phyloP scores from a whole-genome alignment of 2,113 vertebrate genomes.

The Epinephelus moara region DNA sequence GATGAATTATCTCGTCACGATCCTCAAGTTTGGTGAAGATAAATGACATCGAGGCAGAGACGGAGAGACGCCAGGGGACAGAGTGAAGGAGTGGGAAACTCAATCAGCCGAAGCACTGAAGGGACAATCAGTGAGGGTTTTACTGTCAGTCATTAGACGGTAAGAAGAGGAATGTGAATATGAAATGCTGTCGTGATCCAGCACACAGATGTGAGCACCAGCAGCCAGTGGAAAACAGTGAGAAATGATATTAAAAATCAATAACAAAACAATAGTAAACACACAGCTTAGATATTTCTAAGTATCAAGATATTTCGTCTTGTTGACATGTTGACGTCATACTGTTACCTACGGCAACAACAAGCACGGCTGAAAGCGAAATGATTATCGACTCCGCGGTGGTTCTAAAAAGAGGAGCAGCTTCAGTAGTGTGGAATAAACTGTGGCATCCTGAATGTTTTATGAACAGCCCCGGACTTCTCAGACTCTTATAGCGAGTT shows the following conservation, averaged over 20 bases:
- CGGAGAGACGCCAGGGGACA: not conserved
- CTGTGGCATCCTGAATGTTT: no score
- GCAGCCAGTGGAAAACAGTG: not conserved
- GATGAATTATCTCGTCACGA: constrained; percentile 2
- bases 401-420: no score
- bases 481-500: no score
- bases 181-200: not conserved
- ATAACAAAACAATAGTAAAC: not conserved
- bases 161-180: not conserved
- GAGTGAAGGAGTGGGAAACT: not conserved
- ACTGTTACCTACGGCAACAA: no score
- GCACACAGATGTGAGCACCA: not conserved
- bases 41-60: not conserved
- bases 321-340: no score
- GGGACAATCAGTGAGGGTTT: not conserved
- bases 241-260: not conserved
- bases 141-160: not conserved
- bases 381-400: no score
- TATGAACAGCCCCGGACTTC: no score
- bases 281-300: not conserved
- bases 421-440: no score
- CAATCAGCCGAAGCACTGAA: not conserved
- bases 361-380: no score
- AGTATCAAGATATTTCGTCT: no score
- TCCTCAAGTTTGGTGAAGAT: not conserved